Evolutionary conservation across 2,113 vertebrate species (phyloP), one percentile per base, ranked within the genome.

Genomic region (Mus spicilegus): DNA sequence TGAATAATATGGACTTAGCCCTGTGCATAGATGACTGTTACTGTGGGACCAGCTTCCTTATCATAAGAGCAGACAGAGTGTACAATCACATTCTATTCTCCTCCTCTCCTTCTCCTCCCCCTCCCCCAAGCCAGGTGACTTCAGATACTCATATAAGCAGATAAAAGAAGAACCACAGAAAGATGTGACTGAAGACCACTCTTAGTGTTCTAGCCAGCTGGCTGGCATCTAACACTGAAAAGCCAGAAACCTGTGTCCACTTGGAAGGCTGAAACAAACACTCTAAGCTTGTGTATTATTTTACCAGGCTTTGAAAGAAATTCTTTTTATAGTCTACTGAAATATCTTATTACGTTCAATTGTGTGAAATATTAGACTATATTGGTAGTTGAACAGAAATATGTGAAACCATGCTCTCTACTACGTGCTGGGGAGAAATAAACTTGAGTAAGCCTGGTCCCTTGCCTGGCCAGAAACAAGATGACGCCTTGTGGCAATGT

Each of bases 301-400:
- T 70, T 14, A n/a, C 1, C n/a, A 56, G 36, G 9, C 77, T 89
- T 28, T 89, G 51, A n/a, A 58, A 90, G 51, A 87, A 28, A 80
- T 72, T 39, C 14, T 19, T 58, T 89, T 90, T 76, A 49, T 7
- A 89, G 36, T 81, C 39, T n/a, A 67, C 1, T 51, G 7, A 16
- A 85, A 91, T n/a, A 75, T 75, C 72, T 69, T 73, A 69, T 16
- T 11, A 36, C n/a, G 88, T 84, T 88, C 93, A 88, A 56, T 67
- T 91, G 30, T 73, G 54, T 2, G 5, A 63, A 91, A 89, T 13
- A 78, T 73, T 10, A 63, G 58, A 73, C 58, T 9, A 84, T n/a
- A n/a, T 61, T 13, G 26, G 19, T 26, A 82, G 36, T 7, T 82
- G 3, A 82, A 39, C 22, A n/a, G 12, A 39, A 82, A 42, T 84